These are phyloP conservation scores for Oncorhynchus clarkii DNA, from an alignment of 2,113 vertebrate species.

Conservation along the genomic window DNA sequence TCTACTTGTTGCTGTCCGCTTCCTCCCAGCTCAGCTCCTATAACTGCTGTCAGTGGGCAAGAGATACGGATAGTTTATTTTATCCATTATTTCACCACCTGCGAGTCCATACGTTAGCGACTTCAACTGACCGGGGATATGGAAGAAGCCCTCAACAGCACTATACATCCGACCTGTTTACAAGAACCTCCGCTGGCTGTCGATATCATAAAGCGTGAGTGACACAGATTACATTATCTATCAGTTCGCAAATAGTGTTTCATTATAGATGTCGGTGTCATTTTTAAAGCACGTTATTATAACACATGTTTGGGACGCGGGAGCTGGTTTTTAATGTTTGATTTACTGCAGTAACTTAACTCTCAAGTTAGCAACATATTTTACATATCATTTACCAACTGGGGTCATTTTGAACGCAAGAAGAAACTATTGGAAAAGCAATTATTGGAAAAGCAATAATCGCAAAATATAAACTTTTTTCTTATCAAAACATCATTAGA, in stretches of 20 bases:
- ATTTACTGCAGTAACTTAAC: too few species aligned
- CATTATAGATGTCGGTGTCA: conserved; percentile 16
- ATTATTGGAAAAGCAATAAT: too few species aligned
- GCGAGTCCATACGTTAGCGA: not conserved
- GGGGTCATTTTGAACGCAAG: too few species aligned
- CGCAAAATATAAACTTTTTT: too few species aligned
- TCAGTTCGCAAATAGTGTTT: conserved; percentile 21
- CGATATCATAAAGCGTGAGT: conserved; percentile 70
- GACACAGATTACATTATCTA: conserved; percentile 15
- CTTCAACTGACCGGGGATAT: conserved; percentile 22
- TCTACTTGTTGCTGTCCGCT: not conserved
- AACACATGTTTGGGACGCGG: too few species aligned
- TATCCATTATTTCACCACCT: not conserved
- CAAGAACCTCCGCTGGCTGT: conserved; percentile 65
- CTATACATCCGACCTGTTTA: conserved; percentile 71
- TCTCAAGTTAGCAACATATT: too few species aligned
- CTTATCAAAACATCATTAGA: too few species aligned
- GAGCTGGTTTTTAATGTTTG: too few species aligned
- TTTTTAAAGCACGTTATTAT: not conserved
- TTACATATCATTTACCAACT: too few species aligned
- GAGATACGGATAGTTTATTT: not conserved
- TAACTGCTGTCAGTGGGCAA: not conserved
- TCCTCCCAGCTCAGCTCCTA: not conserved
- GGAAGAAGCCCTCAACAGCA: conserved; percentile 64
- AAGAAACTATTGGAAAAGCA: too few species aligned